These are phyloP conservation scores for Tetraodon nigroviridis DNA, from an alignment of 2,113 vertebrate genomes.

Conservation along the genomic window DNA sequence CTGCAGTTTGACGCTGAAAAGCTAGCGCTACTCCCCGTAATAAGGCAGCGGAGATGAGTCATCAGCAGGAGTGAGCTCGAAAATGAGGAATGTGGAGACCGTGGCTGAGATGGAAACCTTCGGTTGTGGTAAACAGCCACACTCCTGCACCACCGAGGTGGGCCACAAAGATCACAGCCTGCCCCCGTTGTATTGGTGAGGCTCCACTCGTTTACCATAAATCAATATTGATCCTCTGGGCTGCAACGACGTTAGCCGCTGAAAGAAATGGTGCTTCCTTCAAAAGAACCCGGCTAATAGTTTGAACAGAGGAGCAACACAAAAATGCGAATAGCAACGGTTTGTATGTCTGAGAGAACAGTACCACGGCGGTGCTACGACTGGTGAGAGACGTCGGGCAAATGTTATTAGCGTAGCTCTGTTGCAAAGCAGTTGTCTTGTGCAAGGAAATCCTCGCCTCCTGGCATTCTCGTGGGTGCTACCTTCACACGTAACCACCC, in stretches of 20 bases:
- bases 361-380: too few relatives aligned
- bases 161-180: constrained; percentile 38
- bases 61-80: constrained; percentile 66
- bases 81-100: constrained; percentile 64
- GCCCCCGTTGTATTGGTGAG: constrained; percentile 23
- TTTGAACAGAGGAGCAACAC: background rate
- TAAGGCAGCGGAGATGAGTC: constrained; percentile 82
- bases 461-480: constrained; percentile 6
- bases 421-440: too few relatives aligned
- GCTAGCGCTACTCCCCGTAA: constrained; percentile 76
- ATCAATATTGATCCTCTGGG: constrained; percentile 19
- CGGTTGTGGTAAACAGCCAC: constrained; percentile 68
- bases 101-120: constrained; percentile 83
- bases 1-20: constrained; percentile 64
- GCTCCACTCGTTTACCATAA: constrained; percentile 23
- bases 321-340: too few relatives aligned
- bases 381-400: too few relatives aligned
- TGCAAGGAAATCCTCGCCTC: too few relatives aligned
- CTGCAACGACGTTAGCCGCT: constrained; percentile 14
- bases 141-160: constrained; percentile 42
- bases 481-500: background rate
- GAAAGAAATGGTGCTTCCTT: constrained; percentile 5
- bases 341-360: too few relatives aligned
- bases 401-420: too few relatives aligned
- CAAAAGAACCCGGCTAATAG: background rate